Percentiles rank a stretch among this genome's conserved stretches.
These are phyloP conservation scores for Lepidurus packardi DNA, from an alignment of 1,140 invertebrate species.

Conservation along the genomic window DNA sequence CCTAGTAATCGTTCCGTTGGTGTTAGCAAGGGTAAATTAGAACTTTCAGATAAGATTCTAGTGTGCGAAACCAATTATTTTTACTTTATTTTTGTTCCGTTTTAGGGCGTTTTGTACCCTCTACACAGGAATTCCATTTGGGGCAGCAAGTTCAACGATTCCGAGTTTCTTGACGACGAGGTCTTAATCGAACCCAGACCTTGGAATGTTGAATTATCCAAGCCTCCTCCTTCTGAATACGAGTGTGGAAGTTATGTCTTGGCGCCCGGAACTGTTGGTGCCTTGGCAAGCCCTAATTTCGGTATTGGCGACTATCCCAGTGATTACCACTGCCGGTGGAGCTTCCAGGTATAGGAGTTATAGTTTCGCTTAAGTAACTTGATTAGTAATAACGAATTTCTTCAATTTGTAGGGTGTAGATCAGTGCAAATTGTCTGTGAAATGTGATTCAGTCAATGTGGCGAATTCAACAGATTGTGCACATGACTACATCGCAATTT, in stretches of 20 bases:
- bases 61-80: background rate
- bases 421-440: background rate
- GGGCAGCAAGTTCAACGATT: background rate
- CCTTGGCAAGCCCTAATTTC: conserved; percentile 16
- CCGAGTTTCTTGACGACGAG: background rate
- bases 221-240: background rate
- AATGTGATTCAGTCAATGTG: conserved; percentile 17
- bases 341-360: background rate
- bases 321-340: conserved; percentile 26
- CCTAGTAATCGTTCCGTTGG: background rate
- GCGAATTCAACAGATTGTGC: conserved; percentile 8
- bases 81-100: background rate
- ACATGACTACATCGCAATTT: conserved; percentile 17
- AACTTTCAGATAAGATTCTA: background rate
- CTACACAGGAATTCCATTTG: background rate
- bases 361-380: background rate
- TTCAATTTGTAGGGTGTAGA: background rate
- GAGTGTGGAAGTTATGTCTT: background rate
- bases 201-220: background rate
- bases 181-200: background rate
- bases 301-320: conserved; percentile 6
- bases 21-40: background rate
- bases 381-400: background rate
- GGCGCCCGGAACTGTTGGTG: background rate
- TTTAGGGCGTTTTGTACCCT: background rate